Percentiles rank a stretch among this genome's conserved stretches.
phyloP scores from a whole-genome alignment of 1,140 invertebrate genomes.

The Pogonus chalceus region DNA sequence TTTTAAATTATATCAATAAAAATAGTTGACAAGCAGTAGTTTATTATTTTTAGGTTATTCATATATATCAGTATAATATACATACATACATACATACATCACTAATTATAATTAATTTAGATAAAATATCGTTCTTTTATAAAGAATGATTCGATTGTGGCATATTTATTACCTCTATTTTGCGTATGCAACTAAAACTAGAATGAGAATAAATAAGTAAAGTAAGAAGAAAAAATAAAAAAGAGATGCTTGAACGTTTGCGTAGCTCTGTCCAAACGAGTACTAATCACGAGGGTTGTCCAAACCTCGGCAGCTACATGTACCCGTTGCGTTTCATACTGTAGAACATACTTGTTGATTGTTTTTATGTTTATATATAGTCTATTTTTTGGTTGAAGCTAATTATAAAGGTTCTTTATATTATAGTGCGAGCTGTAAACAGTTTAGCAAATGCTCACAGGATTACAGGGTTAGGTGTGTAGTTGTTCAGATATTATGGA shows the following conservation, averaged over 20 bases:
- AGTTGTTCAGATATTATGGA: not conserved
- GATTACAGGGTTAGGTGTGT: constrained; percentile 4
- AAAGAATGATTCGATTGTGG: not conserved
- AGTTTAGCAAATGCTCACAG: constrained; percentile 7
- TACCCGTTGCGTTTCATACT: constrained; percentile 17
- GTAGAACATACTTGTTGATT: constrained; percentile 36
- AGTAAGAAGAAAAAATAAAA: too few species aligned
- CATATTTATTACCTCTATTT: not conserved
- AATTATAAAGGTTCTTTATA: constrained; percentile 27
- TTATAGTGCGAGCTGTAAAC: constrained; percentile 16
- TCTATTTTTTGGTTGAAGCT: constrained; percentile 38
- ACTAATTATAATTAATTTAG: too few species aligned
- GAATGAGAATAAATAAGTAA: too few species aligned
- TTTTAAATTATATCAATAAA: too few species aligned
- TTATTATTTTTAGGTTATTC: too few species aligned
- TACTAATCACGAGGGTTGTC: too few species aligned
- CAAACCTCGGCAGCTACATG: not conserved
- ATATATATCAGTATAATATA: too few species aligned
- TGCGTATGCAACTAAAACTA: not conserved
- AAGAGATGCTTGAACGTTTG: too few species aligned
- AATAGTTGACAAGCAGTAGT: too few species aligned
- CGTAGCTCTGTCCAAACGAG: too few species aligned
- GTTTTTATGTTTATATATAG: constrained; percentile 39
- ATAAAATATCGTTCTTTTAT: constrained; percentile 6
- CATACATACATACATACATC: too few species aligned